phyloP scores from a whole-genome alignment of 2,888 invertebrate genomes.

The Atrina japonica region DNA sequence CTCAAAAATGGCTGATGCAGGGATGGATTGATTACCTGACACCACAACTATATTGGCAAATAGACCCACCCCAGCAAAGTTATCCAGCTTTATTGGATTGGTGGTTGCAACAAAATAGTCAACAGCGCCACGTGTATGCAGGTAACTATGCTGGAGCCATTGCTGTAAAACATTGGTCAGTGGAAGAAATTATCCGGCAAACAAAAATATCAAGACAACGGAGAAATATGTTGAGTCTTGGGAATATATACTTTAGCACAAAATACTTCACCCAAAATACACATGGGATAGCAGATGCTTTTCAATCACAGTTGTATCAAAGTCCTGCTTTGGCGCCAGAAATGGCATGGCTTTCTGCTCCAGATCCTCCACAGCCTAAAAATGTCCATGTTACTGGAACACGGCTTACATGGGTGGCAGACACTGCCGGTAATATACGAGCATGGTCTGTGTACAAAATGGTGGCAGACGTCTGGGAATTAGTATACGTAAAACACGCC shows the following conservation, averaged over 20 bases:
- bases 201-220: conserved; percentile 59
- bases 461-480: conserved; percentile 49
- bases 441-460: conserved; percentile 60
- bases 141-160: conserved; percentile 65
- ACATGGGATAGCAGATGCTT: conserved; percentile 58
- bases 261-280: conserved; percentile 63
- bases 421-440: conserved; percentile 41
- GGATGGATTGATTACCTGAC: conserved; percentile 76
- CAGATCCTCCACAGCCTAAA: conserved; percentile 45
- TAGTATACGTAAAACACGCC: conserved; percentile 46
- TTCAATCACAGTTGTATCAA: conserved; percentile 55
- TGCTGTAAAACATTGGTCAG: conserved; percentile 60
- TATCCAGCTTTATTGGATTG: conserved; percentile 74
- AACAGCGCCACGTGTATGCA: conserved; percentile 66
- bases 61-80: conserved; percentile 74
- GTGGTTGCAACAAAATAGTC: conserved; percentile 72
- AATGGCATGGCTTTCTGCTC: conserved; percentile 64
- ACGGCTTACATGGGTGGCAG: conserved; percentile 53
- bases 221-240: conserved; percentile 52
- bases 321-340: conserved; percentile 60
- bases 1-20: conserved; percentile 70
- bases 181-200: conserved; percentile 68
- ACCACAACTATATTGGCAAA: conserved; percentile 77
- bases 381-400: conserved; percentile 41
- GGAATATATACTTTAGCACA: conserved; percentile 71